Conservation (phyloP, 2,113 vertebrate genomes). For the Microtus montanus region DNA sequence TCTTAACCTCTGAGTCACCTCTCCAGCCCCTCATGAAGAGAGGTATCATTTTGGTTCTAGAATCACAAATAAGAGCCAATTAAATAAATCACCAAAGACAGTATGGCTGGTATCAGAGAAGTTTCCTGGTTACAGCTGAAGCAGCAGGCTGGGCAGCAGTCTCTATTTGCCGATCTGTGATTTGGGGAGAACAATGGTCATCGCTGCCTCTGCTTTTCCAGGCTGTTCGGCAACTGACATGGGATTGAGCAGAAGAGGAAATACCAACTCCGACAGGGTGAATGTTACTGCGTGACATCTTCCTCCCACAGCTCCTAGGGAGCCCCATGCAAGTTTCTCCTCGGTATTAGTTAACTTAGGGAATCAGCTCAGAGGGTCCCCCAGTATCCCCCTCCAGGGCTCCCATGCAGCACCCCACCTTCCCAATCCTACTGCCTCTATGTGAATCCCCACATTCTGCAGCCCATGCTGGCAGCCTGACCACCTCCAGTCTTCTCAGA, state of each 20-base stretch:
- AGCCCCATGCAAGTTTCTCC: not conserved
- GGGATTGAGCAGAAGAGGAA: not conserved
- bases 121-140: not conserved
- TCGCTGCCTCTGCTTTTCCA: not conserved
- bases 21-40: not conserved
- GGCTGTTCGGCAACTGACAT: not conserved
- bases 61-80: not conserved
- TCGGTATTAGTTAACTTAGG: not conserved
- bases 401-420: not conserved
- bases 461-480: not conserved
- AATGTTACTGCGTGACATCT: not conserved
- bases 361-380: not conserved
- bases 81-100: not conserved
- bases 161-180: conserved; percentile 5
- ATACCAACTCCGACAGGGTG: not conserved
- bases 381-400: not conserved
- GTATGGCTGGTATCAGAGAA: not conserved
- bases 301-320: not conserved
- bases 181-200: not conserved
- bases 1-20: not conserved
- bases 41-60: not conserved
- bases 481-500: not conserved
- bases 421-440: not conserved
- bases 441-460: not conserved
- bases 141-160: not conserved